Base-by-base conservation (phyloP, 2,113 vertebrate genomes). In the Pygoscelis adeliae region DNA sequence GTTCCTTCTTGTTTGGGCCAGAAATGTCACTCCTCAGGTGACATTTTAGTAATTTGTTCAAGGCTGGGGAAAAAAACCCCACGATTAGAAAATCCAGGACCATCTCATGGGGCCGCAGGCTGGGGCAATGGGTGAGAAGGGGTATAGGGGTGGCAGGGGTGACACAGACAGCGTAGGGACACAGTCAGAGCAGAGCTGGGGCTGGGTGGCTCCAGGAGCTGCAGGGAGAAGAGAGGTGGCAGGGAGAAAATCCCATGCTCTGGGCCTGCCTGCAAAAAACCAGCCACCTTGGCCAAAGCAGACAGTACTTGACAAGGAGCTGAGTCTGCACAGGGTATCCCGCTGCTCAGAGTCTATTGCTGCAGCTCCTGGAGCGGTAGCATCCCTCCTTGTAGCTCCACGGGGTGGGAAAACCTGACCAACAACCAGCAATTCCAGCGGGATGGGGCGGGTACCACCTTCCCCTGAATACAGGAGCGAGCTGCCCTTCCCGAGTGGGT, bases 1-100 rank as follows among this genome's bases (percentile, higher is more conserved):
- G 4, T 42, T 52, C 44, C 27, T 17, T 47, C 46, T 49, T 69
- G 1, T 66, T 50, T 52, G 14, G 36, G 50, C 25, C 50, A 87
- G 20, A 74, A 93, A 16, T n/a, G 23, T 38, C 69, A 70, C 19
- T 34, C 14, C n/a, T 12, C 22, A 42, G 3, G 12, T 30, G 13
- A 10, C 2, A 15, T 79, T 79, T 74, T 27, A 44, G 34, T 15
- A 40, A 73, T 65, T 27, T 46, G 18, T 55, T 70, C 36, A 59
- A 80, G 27, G 6, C 9, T 82, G 9, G 32, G 10, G 9, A 8
- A 1, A 11, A 38, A 3, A 1, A 0, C n/a, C 7, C 8, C 17
- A 17, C 1, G 30, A 47, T 47, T 25, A 69, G 44, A 67, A 81
- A 72, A 69, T 49, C 21, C 61, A 73, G 44, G 30, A 70, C 11